Conservation (phyloP, 2,113 vertebrate species). For the Catharus minimus region DNA sequence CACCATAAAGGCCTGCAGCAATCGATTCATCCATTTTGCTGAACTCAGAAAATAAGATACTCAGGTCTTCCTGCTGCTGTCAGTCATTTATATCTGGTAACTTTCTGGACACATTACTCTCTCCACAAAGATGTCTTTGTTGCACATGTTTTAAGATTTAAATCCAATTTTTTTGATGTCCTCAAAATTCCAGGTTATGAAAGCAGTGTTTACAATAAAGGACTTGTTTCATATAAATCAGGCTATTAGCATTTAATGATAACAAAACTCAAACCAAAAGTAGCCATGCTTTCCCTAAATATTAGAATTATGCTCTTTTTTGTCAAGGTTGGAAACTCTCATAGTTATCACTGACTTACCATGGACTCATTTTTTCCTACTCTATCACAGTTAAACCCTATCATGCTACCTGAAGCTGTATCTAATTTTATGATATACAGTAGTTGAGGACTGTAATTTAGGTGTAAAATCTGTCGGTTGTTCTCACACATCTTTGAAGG, state of each 20-base stretch:
- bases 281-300: neutral
- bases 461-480: neutral
- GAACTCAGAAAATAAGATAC: neutral
- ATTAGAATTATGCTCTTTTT: neutral
- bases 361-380: neutral
- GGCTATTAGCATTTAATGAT: neutral
- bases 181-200: neutral
- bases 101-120: neutral
- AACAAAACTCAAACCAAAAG: neutral
- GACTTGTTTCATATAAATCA: neutral
- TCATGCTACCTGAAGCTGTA: neutral
- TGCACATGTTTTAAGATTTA: neutral
- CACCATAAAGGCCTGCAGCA: neutral
- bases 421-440: neutral
- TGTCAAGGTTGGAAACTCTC: neutral
- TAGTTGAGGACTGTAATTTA: neutral
- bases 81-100: neutral
- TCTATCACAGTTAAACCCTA: neutral
- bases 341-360: neutral
- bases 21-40: neutral
- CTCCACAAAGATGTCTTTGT: neutral
- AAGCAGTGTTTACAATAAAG: neutral
- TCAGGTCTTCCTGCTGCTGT: neutral
- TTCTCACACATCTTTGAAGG: rapidly evolving
- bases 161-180: neutral